Base-by-base conservation (phyloP, 2,888 invertebrate genomes). In the Tuta absoluta region DNA sequence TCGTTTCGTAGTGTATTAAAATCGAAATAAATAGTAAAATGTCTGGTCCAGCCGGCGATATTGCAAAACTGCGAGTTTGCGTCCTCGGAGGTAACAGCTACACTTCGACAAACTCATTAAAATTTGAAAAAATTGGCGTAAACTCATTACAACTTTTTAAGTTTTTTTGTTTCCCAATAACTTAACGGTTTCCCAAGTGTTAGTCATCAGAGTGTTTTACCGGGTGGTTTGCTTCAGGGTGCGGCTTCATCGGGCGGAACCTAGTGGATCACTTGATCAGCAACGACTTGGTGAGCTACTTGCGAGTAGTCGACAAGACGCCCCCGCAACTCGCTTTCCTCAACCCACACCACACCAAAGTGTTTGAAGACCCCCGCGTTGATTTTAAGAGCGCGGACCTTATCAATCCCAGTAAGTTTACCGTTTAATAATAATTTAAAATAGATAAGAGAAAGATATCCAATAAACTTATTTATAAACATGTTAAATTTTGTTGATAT, bases 321-420 rank as follows among this genome's bases (percentile, higher is more conserved):
- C 98, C 98, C 61, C 98, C 98, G 0, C 96, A 97, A 86, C 95
- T 97, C 76, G 98, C 98, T 1, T 98, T 98, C 95, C 89, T 98
- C 41, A 97, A 96, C 85, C 87, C 93, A 1, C 87, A 89, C 67
- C 98, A 98, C 78, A 92, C 93, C 71, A 93, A 93, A 75, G 90
- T 93, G 57, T 97, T 98, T 85, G 94, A 95, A 66, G 94, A 94
- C 87, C 93, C 95, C 68, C 92, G 94, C 79, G 95, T 98, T 11
- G 96, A 97, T 84, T 98, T 98, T 85, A 95, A 94, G 86, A 98
- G 98, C 91, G 96, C 97, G 63, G 98, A 98, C 92, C 93, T 98
- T 69, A 98, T 98, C 69, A 97, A 96, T 89, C 89, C 94, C 90
- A 95, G 98, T 98, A 93, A 92, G 91, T 85, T n/a, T n/a, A 17